These are phyloP conservation scores for Nannoperca australis DNA, from an alignment of 2,797 vertebrate genomes.

Conservation along the genomic window DNA sequence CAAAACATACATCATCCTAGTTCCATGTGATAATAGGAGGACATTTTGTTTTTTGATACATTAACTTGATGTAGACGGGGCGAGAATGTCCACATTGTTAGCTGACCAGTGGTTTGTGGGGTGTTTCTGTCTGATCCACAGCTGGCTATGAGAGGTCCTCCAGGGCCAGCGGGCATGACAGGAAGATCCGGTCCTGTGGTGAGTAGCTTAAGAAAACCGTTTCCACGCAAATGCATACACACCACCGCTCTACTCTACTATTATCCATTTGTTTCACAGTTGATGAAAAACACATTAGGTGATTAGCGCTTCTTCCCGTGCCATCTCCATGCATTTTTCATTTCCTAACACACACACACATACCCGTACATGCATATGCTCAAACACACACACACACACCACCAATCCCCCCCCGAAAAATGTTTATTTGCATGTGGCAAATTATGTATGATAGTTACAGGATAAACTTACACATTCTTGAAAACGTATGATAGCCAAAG, in stretches of 20 bases:
- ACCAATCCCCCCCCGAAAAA: background rate
- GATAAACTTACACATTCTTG: background rate
- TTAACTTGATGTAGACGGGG: background rate
- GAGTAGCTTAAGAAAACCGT: conserved; percentile 72
- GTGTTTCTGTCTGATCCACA: conserved; percentile 74
- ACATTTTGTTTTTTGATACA: background rate
- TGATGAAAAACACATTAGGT: conserved; percentile 40
- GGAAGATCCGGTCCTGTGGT: conserved; percentile 97
- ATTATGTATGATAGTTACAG: background rate
- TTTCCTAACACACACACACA: conserved; percentile 2
- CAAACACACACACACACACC: background rate
- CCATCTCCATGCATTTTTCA: conserved; percentile 19
- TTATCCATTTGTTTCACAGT: conserved; percentile 33
- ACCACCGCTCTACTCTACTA: background rate
- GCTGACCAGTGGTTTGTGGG: conserved; percentile 32
- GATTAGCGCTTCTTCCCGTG: conserved; percentile 36
- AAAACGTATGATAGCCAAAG: background rate
- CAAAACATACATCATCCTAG: background rate
- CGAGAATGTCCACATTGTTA: conserved; percentile 2
- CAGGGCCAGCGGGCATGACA: conserved; percentile 93
- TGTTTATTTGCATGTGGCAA: background rate
- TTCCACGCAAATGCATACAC: background rate
- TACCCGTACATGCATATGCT: background rate
- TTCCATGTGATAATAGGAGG: background rate
- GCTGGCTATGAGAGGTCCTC: conserved; percentile 94